Percentiles rank a stretch among this genome's conserved stretches.
Evolutionary conservation across 30 jellyfish, hydroid and myxozoan species (phyloP).

Genomic region (Pelagia noctiluca): DNA sequence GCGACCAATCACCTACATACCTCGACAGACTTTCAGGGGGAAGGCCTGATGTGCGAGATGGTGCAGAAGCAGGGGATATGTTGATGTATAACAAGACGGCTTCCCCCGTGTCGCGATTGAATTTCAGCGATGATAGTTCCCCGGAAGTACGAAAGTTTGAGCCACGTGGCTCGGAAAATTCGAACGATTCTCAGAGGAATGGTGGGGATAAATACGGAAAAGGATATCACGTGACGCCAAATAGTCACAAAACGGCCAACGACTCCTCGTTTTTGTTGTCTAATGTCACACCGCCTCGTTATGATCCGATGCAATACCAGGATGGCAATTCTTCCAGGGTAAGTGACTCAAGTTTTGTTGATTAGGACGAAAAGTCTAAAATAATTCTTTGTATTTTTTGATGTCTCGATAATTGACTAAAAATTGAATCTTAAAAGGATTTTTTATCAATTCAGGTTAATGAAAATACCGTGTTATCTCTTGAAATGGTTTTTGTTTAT

Average conservation of each 20-base stretch:
- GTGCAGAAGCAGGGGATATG: constrained; percentile 70
- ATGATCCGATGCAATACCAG: constrained; percentile 91
- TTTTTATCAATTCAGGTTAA: too few species aligned
- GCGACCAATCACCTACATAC: constrained; percentile 21
- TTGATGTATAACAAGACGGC: not conserved
- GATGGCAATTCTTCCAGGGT: constrained; percentile 74
- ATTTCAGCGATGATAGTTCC: constrained; percentile 46
- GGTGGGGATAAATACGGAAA: constrained; percentile 25
- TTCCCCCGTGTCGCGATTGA: constrained; percentile 13
- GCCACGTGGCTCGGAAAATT: constrained; percentile 34
- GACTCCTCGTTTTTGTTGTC: constrained; percentile 52
- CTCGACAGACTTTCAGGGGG: constrained; percentile 35
- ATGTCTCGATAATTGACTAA: too few species aligned
- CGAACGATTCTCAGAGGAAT: constrained; percentile 34
- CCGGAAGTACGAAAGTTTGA: constrained; percentile 32
- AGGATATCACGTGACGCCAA: constrained; percentile 20
- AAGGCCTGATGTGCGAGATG: constrained; percentile 70
- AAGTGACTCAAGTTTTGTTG: too few species aligned
- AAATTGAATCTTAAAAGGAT: too few species aligned
- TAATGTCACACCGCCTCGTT: constrained; percentile 44
- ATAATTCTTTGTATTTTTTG: too few species aligned
- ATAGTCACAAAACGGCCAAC: constrained; percentile 20
- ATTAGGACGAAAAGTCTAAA: too few species aligned
- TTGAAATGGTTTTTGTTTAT: too few species aligned
- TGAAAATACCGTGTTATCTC: not conserved